Evolutionary conservation across 2,113 vertebrate genomes (phyloP).

Genomic region (Petromus typicus): DNA sequence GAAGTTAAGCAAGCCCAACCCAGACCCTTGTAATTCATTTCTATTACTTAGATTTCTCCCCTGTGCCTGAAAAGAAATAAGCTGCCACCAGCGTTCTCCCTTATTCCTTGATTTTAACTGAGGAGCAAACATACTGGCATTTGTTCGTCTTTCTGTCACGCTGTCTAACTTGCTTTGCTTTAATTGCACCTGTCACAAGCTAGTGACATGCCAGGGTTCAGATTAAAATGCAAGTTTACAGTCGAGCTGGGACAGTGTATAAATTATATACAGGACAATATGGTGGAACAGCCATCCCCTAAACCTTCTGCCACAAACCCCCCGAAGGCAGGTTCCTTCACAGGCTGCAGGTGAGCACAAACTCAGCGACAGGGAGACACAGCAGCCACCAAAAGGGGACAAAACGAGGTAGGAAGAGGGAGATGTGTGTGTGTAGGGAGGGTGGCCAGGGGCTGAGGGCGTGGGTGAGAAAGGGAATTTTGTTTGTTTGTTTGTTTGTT

Average conservation of each 20-base stretch:
- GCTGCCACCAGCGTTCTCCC: not conserved
- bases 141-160: not conserved
- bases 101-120: slow-evolving; percentile 18
- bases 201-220: slow-evolving; percentile 46
- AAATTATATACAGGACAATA: not conserved
- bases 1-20: slow-evolving; percentile 28
- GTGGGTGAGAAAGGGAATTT: not conserved
- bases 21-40: not conserved
- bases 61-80: not conserved
- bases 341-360: not conserved
- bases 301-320: slow-evolving; percentile 5
- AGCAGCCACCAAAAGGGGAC: not conserved
- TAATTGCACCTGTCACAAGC: not conserved
- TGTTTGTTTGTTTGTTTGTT: too few species aligned
- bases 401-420: not conserved
- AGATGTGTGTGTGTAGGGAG: not conserved
- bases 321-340: not conserved
- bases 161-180: slow-evolving; percentile 8
- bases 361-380: not conserved
- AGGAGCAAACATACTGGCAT: not conserved
- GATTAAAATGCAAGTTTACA: not conserved
- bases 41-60: not conserved
- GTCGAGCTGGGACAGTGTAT: not conserved
- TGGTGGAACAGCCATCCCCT: not conserved
- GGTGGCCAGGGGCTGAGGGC: not conserved